Conservation (phyloP, 1,140 invertebrate genomes). For the Pachypsylla venusta region DNA sequence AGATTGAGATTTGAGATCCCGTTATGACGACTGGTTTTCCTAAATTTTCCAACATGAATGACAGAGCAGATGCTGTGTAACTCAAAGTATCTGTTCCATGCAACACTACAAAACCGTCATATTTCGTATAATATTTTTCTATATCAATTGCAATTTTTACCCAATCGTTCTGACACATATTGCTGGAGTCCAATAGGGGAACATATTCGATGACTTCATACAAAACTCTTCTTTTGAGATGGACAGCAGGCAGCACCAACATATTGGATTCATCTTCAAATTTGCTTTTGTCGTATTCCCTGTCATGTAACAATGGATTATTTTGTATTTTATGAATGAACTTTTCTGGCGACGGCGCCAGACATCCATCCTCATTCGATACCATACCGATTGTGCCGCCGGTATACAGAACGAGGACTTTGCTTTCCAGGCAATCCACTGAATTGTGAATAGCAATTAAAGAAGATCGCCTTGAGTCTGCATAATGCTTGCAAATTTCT, state of each 20-base stretch:
- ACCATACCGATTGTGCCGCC: conserved; percentile 84
- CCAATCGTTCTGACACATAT: conserved; percentile 88
- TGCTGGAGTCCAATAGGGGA: conserved; percentile 80
- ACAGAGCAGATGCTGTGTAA: conserved; percentile 87
- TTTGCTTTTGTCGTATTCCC: not conserved
- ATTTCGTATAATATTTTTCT: conserved; percentile 60
- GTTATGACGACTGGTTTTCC: conserved; percentile 91
- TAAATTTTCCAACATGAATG: conserved; percentile 90
- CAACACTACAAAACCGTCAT: conserved; percentile 87
- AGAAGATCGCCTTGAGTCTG: not conserved
- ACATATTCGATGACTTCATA: conserved; percentile 79
- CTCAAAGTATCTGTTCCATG: conserved; percentile 95
- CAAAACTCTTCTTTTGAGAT: conserved; percentile 36
- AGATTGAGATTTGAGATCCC: conserved; percentile 83
- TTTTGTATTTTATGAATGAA: not conserved
- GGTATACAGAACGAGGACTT: conserved; percentile 66
- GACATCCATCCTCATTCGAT: conserved; percentile 51
- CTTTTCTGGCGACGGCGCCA: conserved; percentile 22
- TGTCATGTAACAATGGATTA: not conserved
- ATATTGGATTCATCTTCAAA: not conserved
- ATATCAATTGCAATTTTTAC: conserved; percentile 77
- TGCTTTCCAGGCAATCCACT: conserved; percentile 31
- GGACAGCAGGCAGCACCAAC: conserved; percentile 11
- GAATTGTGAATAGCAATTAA: not conserved
- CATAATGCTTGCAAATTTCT: not conserved